phyloP scores from a whole-genome alignment of 2,888 invertebrate genomes.

The Xanthia icteritia region DNA sequence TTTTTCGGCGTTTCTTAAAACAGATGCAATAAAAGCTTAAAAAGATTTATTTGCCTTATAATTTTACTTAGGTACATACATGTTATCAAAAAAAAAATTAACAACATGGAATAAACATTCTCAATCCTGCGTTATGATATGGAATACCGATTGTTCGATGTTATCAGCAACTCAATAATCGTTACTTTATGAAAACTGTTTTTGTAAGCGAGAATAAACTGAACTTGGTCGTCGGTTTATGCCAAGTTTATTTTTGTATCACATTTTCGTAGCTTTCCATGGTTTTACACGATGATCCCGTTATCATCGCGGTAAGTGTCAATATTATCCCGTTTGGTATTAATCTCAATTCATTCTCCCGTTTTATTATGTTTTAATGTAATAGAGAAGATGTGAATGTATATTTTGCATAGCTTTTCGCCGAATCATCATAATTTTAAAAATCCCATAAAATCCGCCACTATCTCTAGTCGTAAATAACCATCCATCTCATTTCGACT shows the following conservation, averaged over 20 bases:
- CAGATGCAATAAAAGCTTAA: slow-evolving; percentile 41
- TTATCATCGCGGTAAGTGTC: neutral
- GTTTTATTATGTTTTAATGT: neutral
- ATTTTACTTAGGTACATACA: slow-evolving; percentile 17
- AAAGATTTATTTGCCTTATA: slow-evolving; percentile 53
- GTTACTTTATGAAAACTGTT: slow-evolving; percentile 41
- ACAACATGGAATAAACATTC: slow-evolving; percentile 20
- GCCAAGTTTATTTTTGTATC: slow-evolving; percentile 41
- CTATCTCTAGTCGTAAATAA: slow-evolving; percentile 38
- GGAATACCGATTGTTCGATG: slow-evolving; percentile 13
- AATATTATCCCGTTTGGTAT: neutral
- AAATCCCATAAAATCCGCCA: slow-evolving; percentile 47
- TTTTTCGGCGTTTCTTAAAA: slow-evolving; percentile 42
- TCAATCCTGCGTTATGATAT: slow-evolving; percentile 22
- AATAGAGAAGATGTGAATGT: neutral
- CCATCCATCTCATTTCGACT: slow-evolving; percentile 23
- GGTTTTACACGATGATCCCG: slow-evolving; percentile 10
- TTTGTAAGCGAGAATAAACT: slow-evolving; percentile 28
- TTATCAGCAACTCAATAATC: slow-evolving; percentile 45
- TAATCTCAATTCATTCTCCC: neutral
- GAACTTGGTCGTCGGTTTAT: slow-evolving; percentile 15
- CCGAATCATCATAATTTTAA: slow-evolving; percentile 13
- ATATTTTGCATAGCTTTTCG: neutral
- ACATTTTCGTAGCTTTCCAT: slow-evolving; percentile 47
- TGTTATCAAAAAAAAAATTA: slow-evolving; percentile 19